These are phyloP conservation scores for Dendroctonus ponderosae DNA, from an alignment of 1,140 invertebrate species.

Conservation along the genomic window DNA sequence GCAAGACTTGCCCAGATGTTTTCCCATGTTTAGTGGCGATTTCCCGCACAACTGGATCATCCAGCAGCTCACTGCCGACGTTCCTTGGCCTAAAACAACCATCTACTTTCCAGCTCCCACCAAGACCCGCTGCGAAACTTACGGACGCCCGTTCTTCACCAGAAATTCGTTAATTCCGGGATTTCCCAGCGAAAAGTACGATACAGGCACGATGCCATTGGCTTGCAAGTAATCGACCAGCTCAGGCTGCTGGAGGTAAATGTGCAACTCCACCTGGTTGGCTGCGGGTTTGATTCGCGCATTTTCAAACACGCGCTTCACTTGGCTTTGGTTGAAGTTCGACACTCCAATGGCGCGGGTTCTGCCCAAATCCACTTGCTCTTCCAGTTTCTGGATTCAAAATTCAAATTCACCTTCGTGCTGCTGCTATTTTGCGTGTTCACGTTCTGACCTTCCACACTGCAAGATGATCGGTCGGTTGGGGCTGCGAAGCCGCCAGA, in stretches of 20 bases:
- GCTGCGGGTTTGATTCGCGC: slow-evolving; percentile 67
- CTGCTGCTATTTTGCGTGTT: not conserved
- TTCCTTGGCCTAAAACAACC: slow-evolving; percentile 40
- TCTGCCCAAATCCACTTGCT: slow-evolving; percentile 62
- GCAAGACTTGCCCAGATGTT: slow-evolving; percentile 74
- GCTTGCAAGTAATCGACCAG: slow-evolving; percentile 70
- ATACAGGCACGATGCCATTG: slow-evolving; percentile 71
- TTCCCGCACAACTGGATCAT: slow-evolving; percentile 64
- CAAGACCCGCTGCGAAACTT: slow-evolving; percentile 1
- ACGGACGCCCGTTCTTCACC: not conserved
- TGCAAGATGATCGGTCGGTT: slow-evolving; percentile 75
- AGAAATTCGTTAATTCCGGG: slow-evolving; percentile 54
- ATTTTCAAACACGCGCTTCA: slow-evolving; percentile 61
- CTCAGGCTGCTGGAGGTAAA: slow-evolving; percentile 76
- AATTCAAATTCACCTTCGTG: not conserved
- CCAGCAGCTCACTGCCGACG: slow-evolving; percentile 65
- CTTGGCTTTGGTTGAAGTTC: slow-evolving; percentile 73
- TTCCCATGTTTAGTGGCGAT: slow-evolving; percentile 70
- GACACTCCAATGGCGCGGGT: slow-evolving; percentile 70
- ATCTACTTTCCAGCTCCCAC: not conserved
- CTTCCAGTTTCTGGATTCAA: slow-evolving; percentile 66
- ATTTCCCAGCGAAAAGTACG: slow-evolving; percentile 78
- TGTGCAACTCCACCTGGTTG: slow-evolving; percentile 76
- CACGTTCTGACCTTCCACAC: slow-evolving; percentile 74
- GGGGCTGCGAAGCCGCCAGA: slow-evolving; percentile 52